Evolutionary conservation across 2,888 invertebrate species (phyloP).

Genomic region (Tachina fera): DNA sequence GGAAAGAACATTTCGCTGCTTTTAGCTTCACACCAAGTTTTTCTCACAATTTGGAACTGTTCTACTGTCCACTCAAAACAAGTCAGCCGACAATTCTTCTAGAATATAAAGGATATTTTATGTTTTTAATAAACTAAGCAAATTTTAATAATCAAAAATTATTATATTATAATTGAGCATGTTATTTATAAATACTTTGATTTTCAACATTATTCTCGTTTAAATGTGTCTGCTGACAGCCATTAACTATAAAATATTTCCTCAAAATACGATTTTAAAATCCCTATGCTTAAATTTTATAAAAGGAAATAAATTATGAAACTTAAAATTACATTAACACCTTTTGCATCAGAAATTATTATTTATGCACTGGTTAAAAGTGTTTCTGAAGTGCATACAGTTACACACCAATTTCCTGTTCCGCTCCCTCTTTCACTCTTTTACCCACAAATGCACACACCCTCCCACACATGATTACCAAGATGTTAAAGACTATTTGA

Average conservation of each 20-base stretch:
- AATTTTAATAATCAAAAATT: too few relatives aligned
- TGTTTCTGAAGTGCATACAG: slow-evolving; percentile 3
- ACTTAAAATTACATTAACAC: slow-evolving; percentile 67
- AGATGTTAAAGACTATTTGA: slow-evolving; percentile 28
- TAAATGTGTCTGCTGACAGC: too few relatives aligned
- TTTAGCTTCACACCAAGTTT: too few relatives aligned
- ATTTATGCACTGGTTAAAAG: slow-evolving; percentile 49
- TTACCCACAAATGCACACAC: neutral
- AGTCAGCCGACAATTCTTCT: too few relatives aligned
- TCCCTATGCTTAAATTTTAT: neutral
- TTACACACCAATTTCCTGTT: neutral
- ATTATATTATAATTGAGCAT: too few relatives aligned
- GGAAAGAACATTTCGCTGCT: too few relatives aligned
- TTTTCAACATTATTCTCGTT: too few relatives aligned
- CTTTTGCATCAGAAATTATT: slow-evolving; percentile 58
- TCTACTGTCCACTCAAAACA: too few relatives aligned
- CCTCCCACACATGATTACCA: neutral
- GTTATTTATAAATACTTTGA: too few relatives aligned
- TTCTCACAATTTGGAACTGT: too few relatives aligned
- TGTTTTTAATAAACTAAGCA: too few relatives aligned
- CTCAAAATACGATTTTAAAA: neutral
- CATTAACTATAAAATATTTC: neutral
- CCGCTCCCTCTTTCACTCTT: neutral
- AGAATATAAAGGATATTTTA: too few relatives aligned
- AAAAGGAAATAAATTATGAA: slow-evolving; percentile 59